Conservation (phyloP, 2,113 vertebrate species). For the Donacobius atricapilla region DNA sequence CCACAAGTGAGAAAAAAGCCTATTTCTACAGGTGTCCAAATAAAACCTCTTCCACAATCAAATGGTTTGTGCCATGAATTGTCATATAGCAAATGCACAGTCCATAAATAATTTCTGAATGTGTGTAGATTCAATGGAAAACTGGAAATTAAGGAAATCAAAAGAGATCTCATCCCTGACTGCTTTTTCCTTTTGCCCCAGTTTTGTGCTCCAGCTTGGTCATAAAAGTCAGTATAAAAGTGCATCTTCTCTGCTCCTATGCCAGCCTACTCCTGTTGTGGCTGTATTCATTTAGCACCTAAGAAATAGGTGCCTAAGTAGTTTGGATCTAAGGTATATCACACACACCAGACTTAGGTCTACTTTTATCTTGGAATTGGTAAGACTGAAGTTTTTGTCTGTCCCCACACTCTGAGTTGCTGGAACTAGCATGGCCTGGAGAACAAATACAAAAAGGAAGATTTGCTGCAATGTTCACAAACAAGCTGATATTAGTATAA, state of each 20-base stretch:
- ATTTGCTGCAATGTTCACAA: background rate
- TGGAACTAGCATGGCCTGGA: background rate
- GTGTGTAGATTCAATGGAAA: background rate
- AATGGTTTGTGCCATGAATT: background rate
- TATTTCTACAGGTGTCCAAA: background rate
- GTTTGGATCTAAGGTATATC: background rate
- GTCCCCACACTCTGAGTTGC: background rate
- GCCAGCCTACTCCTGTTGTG: background rate
- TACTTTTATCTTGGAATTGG: background rate
- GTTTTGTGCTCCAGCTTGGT: background rate
- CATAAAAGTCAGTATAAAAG: background rate
- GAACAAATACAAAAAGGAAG: background rate
- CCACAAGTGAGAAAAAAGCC: background rate
- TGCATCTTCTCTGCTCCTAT: rapidly evolving
- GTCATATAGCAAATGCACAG: background rate
- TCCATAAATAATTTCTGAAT: background rate
- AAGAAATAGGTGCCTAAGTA: background rate
- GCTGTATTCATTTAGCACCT: background rate
- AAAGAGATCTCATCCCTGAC: background rate
- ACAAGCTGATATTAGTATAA: background rate
- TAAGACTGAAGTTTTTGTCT: background rate
- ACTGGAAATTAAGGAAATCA: background rate
- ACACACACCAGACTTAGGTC: background rate
- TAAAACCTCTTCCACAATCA: background rate
- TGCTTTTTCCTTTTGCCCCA: background rate